Evolutionary conservation across 92 coral and sea anemone genomes (phyloP).

Genomic region (Muricea muricata): DNA sequence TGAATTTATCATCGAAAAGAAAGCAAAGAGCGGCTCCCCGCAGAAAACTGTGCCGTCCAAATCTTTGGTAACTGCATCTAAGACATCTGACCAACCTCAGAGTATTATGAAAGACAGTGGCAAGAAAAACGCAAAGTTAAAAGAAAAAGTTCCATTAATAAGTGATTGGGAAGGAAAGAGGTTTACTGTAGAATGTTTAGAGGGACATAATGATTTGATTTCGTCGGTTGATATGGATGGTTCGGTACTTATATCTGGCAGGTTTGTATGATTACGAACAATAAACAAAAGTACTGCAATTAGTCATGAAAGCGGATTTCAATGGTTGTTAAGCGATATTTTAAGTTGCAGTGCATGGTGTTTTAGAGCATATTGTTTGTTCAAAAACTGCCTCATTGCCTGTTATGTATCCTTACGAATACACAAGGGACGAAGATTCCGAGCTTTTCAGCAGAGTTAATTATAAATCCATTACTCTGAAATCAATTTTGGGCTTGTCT

Average conservation of each 20-base stretch:
- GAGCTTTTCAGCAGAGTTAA: too few relatives aligned
- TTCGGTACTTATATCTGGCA: conserved; percentile 82
- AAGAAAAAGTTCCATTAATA: neutral
- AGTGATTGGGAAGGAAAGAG: conserved; percentile 54
- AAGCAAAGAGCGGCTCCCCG: neutral
- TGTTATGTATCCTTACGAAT: too few relatives aligned
- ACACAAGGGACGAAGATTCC: too few relatives aligned
- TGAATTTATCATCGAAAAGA: neutral
- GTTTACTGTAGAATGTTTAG: conserved; percentile 73
- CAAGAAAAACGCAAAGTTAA: too few relatives aligned
- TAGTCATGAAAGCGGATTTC: neutral
- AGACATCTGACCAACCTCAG: neutral
- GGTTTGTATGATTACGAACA: conserved; percentile 60
- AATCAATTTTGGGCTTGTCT: too few relatives aligned
- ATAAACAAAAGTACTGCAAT: neutral
- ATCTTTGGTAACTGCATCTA: neutral
- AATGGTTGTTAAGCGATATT: neutral
- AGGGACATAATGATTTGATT: conserved; percentile 90
- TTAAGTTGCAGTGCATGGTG: too few relatives aligned
- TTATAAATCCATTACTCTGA: too few relatives aligned
- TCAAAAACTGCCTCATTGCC: too few relatives aligned
- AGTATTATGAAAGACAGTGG: conserved; percentile 6
- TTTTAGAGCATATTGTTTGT: too few relatives aligned
- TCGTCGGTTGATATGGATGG: conserved; percentile 75
- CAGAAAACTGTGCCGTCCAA: neutral